Conservation (phyloP, 2,113 vertebrate species). For the Sinocyclocheilus anshuiensis region DNA sequence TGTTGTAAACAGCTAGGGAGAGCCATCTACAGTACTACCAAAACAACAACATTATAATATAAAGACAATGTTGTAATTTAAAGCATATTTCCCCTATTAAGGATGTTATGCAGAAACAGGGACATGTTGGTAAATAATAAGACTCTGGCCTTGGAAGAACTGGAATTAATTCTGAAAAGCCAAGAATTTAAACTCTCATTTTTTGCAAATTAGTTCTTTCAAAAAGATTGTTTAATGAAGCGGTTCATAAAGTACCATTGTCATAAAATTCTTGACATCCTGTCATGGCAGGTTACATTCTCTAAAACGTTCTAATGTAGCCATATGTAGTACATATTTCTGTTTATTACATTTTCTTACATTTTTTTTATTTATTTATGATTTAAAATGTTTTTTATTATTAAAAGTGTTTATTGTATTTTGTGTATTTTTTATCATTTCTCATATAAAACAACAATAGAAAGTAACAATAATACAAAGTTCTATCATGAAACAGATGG, state of each 20-base stretch:
- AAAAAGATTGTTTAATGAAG: neutral
- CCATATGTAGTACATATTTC: no score
- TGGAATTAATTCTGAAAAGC: neutral
- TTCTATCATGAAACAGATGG: no score
- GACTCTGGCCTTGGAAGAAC: neutral
- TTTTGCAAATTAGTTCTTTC: neutral
- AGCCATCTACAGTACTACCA: neutral
- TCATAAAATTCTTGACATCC: neutral
- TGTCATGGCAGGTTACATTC: no score
- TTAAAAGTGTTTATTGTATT: no score
- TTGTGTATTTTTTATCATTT: no score
- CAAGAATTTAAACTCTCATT: neutral
- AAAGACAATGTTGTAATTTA: neutral
- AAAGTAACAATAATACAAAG: neutral
- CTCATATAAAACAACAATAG: no score
- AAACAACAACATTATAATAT: neutral
- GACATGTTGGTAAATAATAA: neutral
- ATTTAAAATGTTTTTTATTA: no score
- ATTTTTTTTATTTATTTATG: no score
- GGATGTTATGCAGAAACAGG: neutral
- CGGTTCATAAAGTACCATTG: neutral
- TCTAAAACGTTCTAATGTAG: no score
- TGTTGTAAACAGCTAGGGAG: neutral
- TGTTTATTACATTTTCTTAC: no score
- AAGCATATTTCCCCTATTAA: neutral